Percentiles rank a stretch among this genome's conserved stretches.
Conservation (phyloP, 2,113 vertebrate genomes). For the Meriones unguiculatus region DNA sequence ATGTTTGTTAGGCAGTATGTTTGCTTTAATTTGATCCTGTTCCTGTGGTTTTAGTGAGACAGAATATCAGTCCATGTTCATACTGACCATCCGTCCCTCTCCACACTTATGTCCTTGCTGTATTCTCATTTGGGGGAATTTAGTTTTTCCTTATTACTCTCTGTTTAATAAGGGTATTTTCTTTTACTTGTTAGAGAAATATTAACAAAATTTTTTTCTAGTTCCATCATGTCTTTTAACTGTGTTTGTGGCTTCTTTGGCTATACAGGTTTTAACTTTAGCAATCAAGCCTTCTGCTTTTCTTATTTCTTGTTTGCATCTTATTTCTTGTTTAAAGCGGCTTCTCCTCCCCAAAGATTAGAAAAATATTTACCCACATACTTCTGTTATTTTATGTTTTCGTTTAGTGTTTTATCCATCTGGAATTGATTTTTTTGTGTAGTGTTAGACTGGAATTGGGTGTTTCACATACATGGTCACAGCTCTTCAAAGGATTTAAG, state of each 20-base stretch:
- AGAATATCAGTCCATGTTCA: neutral
- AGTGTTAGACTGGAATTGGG: constrained; percentile 35
- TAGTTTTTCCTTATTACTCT: constrained; percentile 24
- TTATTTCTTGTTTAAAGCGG: constrained; percentile 65
- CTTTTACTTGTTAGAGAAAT: neutral
- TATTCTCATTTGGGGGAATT: neutral
- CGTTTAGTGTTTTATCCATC: constrained; percentile 61
- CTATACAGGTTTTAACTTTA: constrained; percentile 46
- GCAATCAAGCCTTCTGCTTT: neutral
- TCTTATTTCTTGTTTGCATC: constrained; percentile 45
- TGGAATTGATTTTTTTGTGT: constrained; percentile 67
- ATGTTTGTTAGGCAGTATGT: neutral
- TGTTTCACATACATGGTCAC: constrained; percentile 19
- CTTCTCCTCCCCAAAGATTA: constrained; percentile 33
- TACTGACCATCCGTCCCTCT: neutral
- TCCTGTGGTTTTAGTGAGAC: neutral
- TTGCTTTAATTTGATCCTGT: neutral
- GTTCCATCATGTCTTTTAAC: neutral
- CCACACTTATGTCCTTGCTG: neutral
- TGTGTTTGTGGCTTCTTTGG: constrained; percentile 35
- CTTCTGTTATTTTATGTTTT: constrained; percentile 70
- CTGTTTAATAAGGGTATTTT: constrained; percentile 30
- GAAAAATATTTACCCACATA: constrained; percentile 73
- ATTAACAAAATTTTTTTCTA: constrained; percentile 37
- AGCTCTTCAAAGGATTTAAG: constrained; percentile 28